These are phyloP conservation scores for Gasterosteus nipponicus DNA, from an alignment of 2,113 vertebrate species.

Conservation along the genomic window DNA sequence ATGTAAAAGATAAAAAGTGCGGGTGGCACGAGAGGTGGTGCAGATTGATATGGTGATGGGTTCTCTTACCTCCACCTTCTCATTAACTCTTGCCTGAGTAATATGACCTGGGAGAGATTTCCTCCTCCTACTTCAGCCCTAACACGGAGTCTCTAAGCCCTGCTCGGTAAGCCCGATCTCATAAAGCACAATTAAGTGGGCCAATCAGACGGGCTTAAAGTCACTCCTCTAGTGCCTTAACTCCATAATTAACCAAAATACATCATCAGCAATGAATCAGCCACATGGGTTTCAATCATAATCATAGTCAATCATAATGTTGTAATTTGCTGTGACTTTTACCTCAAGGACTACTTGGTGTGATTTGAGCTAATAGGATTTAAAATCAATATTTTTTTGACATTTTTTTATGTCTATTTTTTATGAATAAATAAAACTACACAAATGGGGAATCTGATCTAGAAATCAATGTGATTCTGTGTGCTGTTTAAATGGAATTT, in stretches of 20 bases:
- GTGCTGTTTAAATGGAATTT: conserved; percentile 56
- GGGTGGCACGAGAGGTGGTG: conserved; percentile 69
- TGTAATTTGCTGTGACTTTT: conserved; percentile 79
- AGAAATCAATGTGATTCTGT: conserved; percentile 43
- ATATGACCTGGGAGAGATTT: conserved; percentile 81
- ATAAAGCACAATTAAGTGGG: conserved; percentile 85
- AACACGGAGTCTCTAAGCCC: conserved; percentile 74
- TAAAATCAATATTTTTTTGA: conserved; percentile 64
- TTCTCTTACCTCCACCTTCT: conserved; percentile 82
- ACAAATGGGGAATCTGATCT: conserved; percentile 36
- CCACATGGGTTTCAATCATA: conserved; percentile 77
- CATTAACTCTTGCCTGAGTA: conserved; percentile 80
- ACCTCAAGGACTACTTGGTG: conserved; percentile 72
- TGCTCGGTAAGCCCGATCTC: conserved; percentile 73
- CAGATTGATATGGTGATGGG: conserved; percentile 78
- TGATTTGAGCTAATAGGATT: conserved; percentile 69
- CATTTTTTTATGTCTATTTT: conserved; percentile 21
- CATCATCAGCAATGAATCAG: conserved; percentile 81
- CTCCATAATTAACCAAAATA: conserved; percentile 85
- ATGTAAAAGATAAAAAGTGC: conserved; percentile 58
- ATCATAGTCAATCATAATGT: conserved; percentile 76
- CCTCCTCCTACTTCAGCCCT: conserved; percentile 77
- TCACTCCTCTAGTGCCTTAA: conserved; percentile 79
- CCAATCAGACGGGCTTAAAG: conserved; percentile 84
- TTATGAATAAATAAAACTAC: not conserved